Evolutionary conservation across 2,113 vertebrate genomes (phyloP).

Genomic region (Willisornis vidua): DNA sequence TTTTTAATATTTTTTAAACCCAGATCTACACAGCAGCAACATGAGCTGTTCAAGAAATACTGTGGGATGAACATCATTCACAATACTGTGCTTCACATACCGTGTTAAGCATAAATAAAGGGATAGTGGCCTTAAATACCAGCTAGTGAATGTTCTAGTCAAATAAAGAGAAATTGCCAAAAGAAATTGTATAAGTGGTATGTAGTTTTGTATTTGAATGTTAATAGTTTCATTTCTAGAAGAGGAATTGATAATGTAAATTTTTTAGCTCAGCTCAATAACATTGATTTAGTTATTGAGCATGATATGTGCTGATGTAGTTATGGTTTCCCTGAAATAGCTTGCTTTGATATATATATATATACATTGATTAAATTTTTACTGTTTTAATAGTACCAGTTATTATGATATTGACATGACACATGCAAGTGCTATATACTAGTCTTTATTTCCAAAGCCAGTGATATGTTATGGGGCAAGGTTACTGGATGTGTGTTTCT

Average conservation of each 20-base stretch:
- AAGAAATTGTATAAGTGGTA: not conserved
- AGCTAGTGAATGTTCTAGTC: not conserved
- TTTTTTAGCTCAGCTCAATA: not conserved
- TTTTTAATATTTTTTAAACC: not conserved
- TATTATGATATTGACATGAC: not conserved
- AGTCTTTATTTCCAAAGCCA: not conserved
- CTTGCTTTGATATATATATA: conserved; percentile 8
- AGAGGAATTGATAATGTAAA: not conserved
- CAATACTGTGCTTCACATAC: not conserved
- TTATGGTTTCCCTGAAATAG: conserved; percentile 30
- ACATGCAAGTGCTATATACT: not conserved
- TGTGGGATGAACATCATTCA: not conserved
- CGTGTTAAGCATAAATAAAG: not conserved
- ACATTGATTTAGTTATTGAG: conserved; percentile 30
- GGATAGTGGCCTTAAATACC: not conserved
- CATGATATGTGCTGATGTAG: not conserved
- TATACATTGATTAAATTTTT: conserved; percentile 32
- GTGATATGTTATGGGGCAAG: not conserved
- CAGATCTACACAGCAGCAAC: not conserved
- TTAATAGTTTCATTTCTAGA: conserved; percentile 30
- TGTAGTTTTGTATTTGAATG: not conserved
- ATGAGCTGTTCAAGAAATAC: not conserved
- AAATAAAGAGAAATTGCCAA: not conserved
- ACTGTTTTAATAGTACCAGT: not conserved
- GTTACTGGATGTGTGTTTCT: not conserved